Base-by-base conservation (phyloP, 2,113 vertebrate species). In the Phaetusa simplex region DNA sequence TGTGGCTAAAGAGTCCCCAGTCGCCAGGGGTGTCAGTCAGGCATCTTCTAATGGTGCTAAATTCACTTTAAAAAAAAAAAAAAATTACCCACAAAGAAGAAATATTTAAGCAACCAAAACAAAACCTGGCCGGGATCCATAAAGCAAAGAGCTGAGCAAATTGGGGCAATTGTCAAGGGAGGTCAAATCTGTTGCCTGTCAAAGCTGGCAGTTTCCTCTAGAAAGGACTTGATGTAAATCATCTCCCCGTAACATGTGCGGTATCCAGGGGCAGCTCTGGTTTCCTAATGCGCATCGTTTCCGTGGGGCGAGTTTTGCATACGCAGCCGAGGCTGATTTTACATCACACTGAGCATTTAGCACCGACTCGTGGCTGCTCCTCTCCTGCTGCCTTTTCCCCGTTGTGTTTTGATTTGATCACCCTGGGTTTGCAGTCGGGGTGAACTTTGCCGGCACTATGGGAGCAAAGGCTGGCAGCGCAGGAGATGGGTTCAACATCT, bases 81-180 rank as follows among this genome's bases (percentile, higher is more conserved):
- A 42, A 34, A 47, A 49, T 9, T 9, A 36, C 29, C 8, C 52
- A 42, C 5, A 2, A 64, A 88, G 66, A 71, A 83, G 72, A 83
- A 80, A 47, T 69, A 92, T 90, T 95, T 82, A 85, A 94, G 66
- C 49, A 92, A 65, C 59, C 62, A 21, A 7, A 59, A 62, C 50
- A 82, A 86, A 93, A 92, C 50, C 56, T 95, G 96, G 97, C 92
- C 69, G 11, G 52, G 91, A 50, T 97, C 92, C 97, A 96, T 43
- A 49, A 95, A 95, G 73, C 83, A 81, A 92, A 92, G 79, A 96
- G 88, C 92, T 59, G 90, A 96, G 36, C 92, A 95, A 97, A 96
- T 67, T 94, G 94, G 96, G 92, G 92, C 95, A 96, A 87, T 90
- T 89, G 92, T 95, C 97, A 76, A 49, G 96, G 97, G 97, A 97